phyloP scores from a whole-genome alignment of 2,888 invertebrate genomes.

The Allygus modestus region DNA sequence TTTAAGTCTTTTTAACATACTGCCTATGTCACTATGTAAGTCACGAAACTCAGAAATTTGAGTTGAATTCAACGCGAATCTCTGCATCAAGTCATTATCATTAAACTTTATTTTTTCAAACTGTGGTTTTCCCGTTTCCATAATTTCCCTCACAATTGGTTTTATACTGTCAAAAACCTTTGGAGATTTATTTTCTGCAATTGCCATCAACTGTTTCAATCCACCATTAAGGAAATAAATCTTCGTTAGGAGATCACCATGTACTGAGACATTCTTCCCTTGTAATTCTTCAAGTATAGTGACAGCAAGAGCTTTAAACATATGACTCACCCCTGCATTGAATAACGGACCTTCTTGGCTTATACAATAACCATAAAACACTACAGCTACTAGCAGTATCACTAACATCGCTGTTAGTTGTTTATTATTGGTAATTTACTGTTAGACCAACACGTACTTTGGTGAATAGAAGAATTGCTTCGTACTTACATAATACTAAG shows the following conservation, averaged over 20 bases:
- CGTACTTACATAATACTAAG: background rate
- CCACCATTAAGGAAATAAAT: conserved; percentile 55
- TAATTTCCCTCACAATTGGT: conserved; percentile 45
- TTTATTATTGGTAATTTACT: background rate
- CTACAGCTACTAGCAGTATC: background rate
- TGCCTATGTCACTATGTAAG: conserved; percentile 51
- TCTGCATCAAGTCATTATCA: conserved; percentile 37
- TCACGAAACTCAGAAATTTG: conserved; percentile 24
- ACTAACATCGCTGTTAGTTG: background rate
- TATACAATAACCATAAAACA: background rate
- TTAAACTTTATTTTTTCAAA: conserved; percentile 56
- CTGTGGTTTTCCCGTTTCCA: conserved; percentile 46
- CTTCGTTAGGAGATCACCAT: conserved; percentile 38
- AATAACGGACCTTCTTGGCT: conserved; percentile 44
- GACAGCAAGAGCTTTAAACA: conserved; percentile 48
- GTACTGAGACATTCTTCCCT: conserved; percentile 48
- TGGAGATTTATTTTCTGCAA: conserved; percentile 27
- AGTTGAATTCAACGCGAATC: conserved; percentile 38
- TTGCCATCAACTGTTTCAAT: conserved; percentile 52
- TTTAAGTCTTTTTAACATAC: conserved; percentile 28
- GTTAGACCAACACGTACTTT: background rate
- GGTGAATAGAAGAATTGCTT: background rate
- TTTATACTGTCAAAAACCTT: conserved; percentile 50
- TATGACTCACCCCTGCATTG: conserved; percentile 51
- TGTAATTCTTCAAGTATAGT: conserved; percentile 47